Conservation (phyloP, 2,888 invertebrate genomes). For the Microctonus hyperodae region DNA sequence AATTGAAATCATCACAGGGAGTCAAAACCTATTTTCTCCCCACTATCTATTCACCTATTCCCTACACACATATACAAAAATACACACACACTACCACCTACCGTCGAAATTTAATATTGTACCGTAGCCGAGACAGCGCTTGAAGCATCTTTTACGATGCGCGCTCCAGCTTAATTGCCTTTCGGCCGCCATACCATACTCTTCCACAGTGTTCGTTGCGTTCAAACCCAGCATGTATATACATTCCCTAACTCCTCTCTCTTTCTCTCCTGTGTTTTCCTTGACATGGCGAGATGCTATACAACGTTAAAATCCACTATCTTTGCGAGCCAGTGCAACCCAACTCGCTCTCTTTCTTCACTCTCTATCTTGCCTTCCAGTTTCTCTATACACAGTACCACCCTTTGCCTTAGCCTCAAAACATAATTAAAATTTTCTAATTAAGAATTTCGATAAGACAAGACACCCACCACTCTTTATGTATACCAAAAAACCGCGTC, state of each 20-base stretch:
- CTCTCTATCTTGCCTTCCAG: neutral
- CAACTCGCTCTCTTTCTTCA: conserved; percentile 10
- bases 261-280: conserved; percentile 33
- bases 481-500: conserved; percentile 15
- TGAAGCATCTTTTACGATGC: conserved; percentile 40
- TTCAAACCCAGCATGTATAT: neutral
- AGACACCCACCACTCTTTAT: conserved; percentile 31
- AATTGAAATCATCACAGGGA: conserved; percentile 13
- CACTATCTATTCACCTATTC: neutral
- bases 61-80: too few relatives aligned
- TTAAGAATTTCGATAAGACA: conserved; percentile 63
- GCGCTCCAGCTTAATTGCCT: conserved; percentile 48
- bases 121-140: conserved; percentile 31
- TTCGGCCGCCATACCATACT: conserved; percentile 25
- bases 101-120: conserved; percentile 29
- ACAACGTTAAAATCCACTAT: conserved; percentile 23
- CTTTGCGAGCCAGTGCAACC: conserved; percentile 23
- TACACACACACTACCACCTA: conserved; percentile 10
- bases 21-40: neutral
- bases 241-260: conserved; percentile 25
- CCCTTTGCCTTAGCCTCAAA: conserved; percentile 47
- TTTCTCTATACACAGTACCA: conserved; percentile 16
- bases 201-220: neutral
- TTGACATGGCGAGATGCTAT: neutral
- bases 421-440: conserved; percentile 64